These are phyloP conservation scores for Brachyhypopomus gauderio DNA, from an alignment of 2,113 vertebrate genomes.

Conservation along the genomic window DNA sequence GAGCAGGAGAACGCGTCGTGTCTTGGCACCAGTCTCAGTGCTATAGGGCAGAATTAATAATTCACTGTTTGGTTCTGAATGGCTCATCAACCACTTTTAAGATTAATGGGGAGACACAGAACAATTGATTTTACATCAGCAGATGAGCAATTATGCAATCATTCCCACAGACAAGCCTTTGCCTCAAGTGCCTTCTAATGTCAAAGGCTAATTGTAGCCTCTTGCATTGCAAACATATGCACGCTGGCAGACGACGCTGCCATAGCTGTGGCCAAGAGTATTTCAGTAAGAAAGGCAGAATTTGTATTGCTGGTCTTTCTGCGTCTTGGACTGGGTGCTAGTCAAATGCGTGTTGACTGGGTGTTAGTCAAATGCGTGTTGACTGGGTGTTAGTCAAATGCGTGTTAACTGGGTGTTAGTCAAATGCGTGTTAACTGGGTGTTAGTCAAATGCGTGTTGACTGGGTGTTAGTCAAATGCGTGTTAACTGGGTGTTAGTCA, in stretches of 20 bases:
- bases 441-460: too few relatives aligned
- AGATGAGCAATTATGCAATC: slow-evolving; percentile 25
- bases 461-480: too few relatives aligned
- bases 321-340: not conserved
- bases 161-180: slow-evolving; percentile 12
- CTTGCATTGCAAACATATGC: not conserved
- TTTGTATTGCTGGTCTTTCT: not conserved
- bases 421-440: too few relatives aligned
- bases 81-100: not conserved
- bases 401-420: too few relatives aligned
- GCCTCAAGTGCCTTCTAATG: slow-evolving; percentile 21
- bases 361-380: too few relatives aligned
- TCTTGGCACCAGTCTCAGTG: not conserved
- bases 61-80: not conserved
- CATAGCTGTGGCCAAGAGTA: not conserved
- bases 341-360: too few relatives aligned
- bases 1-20: not conserved
- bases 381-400: too few relatives aligned
- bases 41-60: not conserved
- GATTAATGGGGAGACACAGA: slow-evolving; percentile 2
- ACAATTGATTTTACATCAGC: slow-evolving; percentile 33
- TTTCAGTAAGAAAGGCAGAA: not conserved
- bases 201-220: slow-evolving; percentile 35
- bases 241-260: not conserved
- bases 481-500: too few relatives aligned